These are phyloP conservation scores for Chaetodon auriga DNA, from an alignment of 2,113 vertebrate species.

Conservation along the genomic window DNA sequence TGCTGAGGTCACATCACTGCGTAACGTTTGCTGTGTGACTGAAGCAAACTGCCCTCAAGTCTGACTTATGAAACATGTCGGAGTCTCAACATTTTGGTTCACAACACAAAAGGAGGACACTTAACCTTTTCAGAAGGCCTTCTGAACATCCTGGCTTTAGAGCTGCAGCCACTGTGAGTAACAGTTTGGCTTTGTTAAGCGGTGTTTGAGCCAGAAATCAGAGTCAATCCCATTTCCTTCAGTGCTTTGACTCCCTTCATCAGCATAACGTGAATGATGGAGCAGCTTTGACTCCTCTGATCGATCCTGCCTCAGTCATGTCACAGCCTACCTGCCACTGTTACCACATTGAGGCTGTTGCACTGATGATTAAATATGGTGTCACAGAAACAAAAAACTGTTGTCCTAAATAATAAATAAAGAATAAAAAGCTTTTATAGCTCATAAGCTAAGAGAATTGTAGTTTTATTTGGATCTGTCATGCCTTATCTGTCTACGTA, in stretches of 20 bases:
- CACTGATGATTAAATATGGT: background rate
- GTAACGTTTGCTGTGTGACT: background rate
- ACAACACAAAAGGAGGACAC: background rate
- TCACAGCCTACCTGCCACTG: background rate
- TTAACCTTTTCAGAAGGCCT: background rate
- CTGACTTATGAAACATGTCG: background rate
- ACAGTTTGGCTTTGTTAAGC: background rate
- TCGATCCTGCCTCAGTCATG: too few relatives aligned
- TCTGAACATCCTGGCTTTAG: background rate
- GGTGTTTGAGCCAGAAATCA: background rate
- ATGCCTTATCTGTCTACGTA: too few relatives aligned
- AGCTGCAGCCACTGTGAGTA: background rate
- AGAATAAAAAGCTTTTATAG: background rate
- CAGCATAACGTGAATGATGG: conserved; percentile 11
- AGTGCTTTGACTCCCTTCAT: conserved; percentile 4
- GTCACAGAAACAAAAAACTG: background rate
- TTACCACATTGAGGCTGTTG: background rate
- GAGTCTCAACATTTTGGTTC: background rate
- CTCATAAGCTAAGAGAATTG: background rate
- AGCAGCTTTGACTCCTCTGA: background rate
- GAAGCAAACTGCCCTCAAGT: conserved; percentile 23
- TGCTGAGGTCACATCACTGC: conserved; percentile 7
- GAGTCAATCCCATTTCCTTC: background rate
- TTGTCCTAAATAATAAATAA: too few relatives aligned
- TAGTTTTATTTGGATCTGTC: too few relatives aligned